These are phyloP conservation scores for Nansenia antarctica DNA, from an alignment of 2,113 vertebrate species.

Conservation along the genomic window DNA sequence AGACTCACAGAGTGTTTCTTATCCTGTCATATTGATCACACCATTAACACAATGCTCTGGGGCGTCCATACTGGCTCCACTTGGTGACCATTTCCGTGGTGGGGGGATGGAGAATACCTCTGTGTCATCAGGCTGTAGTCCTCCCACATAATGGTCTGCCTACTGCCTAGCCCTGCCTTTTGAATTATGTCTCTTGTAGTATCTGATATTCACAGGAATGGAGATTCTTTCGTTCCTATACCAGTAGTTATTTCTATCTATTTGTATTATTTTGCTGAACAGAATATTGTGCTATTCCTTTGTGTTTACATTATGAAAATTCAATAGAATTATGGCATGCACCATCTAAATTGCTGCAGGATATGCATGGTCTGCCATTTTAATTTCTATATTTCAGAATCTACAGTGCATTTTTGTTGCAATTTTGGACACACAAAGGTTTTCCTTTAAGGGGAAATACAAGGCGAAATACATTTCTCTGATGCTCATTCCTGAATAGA, in stretches of 20 bases:
- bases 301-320: too few species aligned
- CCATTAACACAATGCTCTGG: neutral
- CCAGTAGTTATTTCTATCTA: neutral
- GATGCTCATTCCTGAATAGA: constrained; percentile 18
- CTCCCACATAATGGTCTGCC: neutral
- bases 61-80: neutral
- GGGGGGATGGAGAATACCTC: neutral
- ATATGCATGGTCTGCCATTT: neutral
- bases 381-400: neutral
- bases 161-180: neutral
- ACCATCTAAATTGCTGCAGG: neutral
- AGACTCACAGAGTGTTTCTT: neutral
- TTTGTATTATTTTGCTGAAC: too few species aligned
- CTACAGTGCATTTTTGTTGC: too few species aligned
- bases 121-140: neutral
- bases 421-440: neutral
- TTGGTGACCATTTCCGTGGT: too few species aligned
- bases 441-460: neutral
- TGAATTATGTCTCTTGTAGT: neutral
- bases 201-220: neutral
- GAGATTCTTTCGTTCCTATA: neutral
- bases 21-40: constrained; percentile 5
- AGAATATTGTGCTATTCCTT: too few species aligned
- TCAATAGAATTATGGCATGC: too few species aligned
- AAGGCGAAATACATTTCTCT: neutral